Conservation (phyloP, 2,113 vertebrate species). For the Thermophis baileyi region DNA sequence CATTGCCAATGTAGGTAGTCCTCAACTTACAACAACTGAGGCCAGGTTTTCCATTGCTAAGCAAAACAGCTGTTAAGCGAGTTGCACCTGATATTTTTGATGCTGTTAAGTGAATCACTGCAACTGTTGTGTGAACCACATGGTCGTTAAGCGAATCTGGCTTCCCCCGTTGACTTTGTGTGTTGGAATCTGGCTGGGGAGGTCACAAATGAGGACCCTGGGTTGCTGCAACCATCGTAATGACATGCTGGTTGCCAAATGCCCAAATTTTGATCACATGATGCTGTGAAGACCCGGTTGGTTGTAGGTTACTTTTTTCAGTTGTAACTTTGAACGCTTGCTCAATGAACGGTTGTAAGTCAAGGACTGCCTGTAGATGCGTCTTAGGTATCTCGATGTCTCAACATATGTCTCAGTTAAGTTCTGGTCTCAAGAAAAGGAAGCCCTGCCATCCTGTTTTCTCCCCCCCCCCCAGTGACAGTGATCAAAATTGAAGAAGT, state of each 20-base stretch:
- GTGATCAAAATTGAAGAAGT: neutral
- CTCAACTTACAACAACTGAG: neutral
- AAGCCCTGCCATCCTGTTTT: neutral
- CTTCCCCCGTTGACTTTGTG: neutral
- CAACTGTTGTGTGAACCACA: no score
- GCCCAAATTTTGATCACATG: neutral
- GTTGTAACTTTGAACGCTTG: neutral
- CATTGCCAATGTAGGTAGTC: neutral
- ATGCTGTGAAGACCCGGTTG: neutral
- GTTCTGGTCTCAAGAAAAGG: neutral
- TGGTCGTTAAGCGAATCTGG: fast-evolving
- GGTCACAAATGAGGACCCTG: neutral
- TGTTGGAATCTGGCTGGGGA: neutral
- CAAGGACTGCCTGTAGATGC: neutral
- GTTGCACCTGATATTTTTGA: neutral
- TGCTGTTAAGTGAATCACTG: neutral
- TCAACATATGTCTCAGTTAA: neutral
- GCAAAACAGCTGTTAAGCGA: no score
- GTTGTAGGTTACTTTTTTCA: neutral
- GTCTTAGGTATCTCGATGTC: neutral
- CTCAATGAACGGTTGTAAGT: neutral
- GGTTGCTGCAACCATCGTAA: neutral
- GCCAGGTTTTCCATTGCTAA: neutral
- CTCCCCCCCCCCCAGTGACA: neutral
- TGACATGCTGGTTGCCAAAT: neutral